These are phyloP conservation scores for Geotrypetes seraphini DNA, from an alignment of 2,797 vertebrate genomes.

Conservation along the genomic window DNA sequence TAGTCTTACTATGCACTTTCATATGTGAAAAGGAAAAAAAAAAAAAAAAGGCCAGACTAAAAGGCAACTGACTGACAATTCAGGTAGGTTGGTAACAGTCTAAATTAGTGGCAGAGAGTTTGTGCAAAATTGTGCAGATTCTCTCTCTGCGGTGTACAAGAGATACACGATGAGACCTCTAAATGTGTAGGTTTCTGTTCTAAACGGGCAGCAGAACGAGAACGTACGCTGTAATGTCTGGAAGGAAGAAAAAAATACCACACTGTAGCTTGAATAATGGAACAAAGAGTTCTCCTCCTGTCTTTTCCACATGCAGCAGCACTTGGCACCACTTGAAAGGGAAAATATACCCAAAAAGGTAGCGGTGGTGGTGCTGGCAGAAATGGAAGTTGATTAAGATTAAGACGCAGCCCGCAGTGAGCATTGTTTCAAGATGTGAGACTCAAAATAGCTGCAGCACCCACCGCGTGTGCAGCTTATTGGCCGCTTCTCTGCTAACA, in stretches of 20 bases:
- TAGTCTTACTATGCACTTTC: no score
- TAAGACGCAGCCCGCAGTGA: constrained; percentile 8
- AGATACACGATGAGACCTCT: no score
- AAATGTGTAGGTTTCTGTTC: not conserved
- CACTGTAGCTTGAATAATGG: not conserved
- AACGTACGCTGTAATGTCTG: not conserved
- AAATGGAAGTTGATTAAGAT: constrained; percentile 14
- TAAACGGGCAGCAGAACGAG: not conserved
- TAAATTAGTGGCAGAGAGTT: no score
- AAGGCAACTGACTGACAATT: no score
- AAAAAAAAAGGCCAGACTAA: no score
- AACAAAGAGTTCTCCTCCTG: not conserved
- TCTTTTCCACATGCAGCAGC: not conserved
- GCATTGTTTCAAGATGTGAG: constrained; percentile 7
- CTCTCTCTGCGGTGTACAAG: no score
- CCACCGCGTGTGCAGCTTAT: constrained; percentile 3
- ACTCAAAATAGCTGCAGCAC: constrained; percentile 18
- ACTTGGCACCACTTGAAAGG: constrained; percentile 1
- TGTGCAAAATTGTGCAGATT: no score
- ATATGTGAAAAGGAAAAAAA: no score
- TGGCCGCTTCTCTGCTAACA: not conserved
- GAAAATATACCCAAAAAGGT: not conserved
- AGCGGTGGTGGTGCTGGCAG: constrained; percentile 10
- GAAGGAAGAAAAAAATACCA: not conserved
- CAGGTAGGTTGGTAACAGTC: no score